Conservation (phyloP, 1,140 invertebrate genomes). For the Rhopalosiphum maidis region DNA sequence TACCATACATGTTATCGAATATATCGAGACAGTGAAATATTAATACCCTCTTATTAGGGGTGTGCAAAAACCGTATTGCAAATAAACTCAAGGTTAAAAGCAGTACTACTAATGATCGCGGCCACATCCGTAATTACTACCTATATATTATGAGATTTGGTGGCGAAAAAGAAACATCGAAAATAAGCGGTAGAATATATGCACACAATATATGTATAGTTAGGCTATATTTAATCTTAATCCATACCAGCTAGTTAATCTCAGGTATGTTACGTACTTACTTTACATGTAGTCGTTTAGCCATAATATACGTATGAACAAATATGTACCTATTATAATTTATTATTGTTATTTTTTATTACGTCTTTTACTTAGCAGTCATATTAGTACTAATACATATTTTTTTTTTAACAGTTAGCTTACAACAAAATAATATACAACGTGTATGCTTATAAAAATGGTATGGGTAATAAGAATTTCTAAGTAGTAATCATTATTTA, state of each 20-base stretch:
- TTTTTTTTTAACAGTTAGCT: not conserved
- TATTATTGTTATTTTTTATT: conserved; percentile 15
- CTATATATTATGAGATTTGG: not conserved
- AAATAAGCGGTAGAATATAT: not conserved
- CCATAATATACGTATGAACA: not conserved
- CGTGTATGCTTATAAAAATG: not conserved
- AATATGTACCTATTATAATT: not conserved
- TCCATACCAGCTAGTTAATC: not conserved
- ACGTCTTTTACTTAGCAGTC: not conserved
- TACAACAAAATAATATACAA: not conserved
- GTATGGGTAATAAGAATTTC: not conserved
- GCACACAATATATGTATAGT: not conserved
- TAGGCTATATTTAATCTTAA: not conserved
- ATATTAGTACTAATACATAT: not conserved
- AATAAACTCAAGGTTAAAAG: not conserved
- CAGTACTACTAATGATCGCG: not conserved
- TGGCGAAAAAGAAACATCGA: not conserved
- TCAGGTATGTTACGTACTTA: not conserved
- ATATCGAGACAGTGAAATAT: not conserved
- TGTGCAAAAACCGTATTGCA: not conserved
- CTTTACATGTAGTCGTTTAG: not conserved
- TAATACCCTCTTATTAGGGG: not conserved
- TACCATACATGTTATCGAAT: not conserved
- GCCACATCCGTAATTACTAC: not conserved
- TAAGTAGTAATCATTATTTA: not conserved